Conservation (phyloP, 2,888 invertebrate genomes). For the Tenthredo distinguenda region DNA sequence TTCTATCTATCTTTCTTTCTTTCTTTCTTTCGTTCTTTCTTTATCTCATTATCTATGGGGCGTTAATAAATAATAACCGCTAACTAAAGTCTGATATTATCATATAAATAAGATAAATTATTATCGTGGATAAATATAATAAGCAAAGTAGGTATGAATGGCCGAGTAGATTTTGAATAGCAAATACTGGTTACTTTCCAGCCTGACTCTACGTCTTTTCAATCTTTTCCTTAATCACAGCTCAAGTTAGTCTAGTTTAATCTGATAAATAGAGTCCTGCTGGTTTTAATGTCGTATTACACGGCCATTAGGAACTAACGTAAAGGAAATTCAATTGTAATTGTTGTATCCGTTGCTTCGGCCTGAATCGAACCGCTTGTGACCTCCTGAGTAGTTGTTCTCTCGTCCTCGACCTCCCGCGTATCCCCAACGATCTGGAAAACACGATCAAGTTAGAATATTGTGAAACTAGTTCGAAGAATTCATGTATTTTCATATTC, state of each 20-base stretch:
- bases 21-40: neutral
- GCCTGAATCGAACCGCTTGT: slow-evolving; percentile 70
- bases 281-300: neutral
- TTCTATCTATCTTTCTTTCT: neutral
- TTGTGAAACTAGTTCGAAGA: neutral
- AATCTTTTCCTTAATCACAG: neutral
- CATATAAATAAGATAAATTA: slow-evolving; percentile 6
- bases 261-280: neutral
- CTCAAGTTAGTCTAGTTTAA: neutral
- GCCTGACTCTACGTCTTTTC: slow-evolving; percentile 5
- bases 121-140: neutral
- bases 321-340: slow-evolving; percentile 64
- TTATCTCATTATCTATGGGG: neutral
- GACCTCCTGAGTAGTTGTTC: slow-evolving; percentile 68
- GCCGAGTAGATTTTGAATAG: neutral
- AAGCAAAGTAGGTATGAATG: neutral
- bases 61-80: slow-evolving; percentile 2
- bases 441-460: slow-evolving; percentile 25
- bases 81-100: slow-evolving; percentile 12
- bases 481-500: neutral
- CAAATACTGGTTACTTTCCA: slow-evolving; percentile 39
- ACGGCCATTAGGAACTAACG: slow-evolving; percentile 38
- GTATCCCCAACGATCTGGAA: slow-evolving; percentile 73
- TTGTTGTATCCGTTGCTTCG: slow-evolving; percentile 65
- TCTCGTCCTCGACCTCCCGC: slow-evolving; percentile 67